A percentile compares a stretch with the other conserved stretches of the same genome.
Evolutionary conservation across 2,113 vertebrate genomes (phyloP).

Genomic region (Dromaius novaehollandiae): DNA sequence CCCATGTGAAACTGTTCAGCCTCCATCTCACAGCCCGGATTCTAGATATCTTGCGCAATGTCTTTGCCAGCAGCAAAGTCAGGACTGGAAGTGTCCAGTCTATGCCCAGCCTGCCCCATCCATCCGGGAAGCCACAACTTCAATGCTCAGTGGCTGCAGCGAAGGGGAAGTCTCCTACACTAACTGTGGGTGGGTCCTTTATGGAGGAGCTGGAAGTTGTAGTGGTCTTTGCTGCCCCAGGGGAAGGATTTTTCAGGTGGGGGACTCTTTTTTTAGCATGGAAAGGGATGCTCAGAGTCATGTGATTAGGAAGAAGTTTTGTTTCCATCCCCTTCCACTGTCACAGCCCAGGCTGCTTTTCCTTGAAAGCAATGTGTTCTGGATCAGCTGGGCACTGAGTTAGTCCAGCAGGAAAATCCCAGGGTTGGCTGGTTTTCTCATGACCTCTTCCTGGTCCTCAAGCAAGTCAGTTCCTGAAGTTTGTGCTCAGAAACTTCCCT

Average conservation of each 20-base stretch:
- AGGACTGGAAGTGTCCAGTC: not conserved
- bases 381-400: not conserved
- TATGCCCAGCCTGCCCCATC: not conserved
- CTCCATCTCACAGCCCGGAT: rapidly evolving
- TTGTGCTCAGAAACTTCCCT: too few species aligned
- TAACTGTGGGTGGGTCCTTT: not conserved
- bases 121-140: rapidly evolving
- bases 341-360: not conserved
- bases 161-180: not conserved
- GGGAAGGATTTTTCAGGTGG: not conserved
- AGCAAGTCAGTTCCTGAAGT: not conserved
- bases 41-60: not conserved
- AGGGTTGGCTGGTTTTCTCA: not conserved
- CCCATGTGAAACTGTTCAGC: rapidly evolving
- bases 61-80: not conserved
- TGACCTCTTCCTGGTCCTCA: not conserved
- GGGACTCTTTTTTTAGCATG: not conserved
- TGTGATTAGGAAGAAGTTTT: not conserved
- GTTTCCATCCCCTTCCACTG: not conserved
- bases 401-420: not conserved
- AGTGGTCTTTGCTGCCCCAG: not conserved
- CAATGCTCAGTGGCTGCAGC: not conserved
- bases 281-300: not conserved
- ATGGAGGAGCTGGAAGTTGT: not conserved
- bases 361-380: not conserved